Evolutionary conservation across 2,113 vertebrate genomes (phyloP), one percentile per base, ranked within the genome.

Genomic region (Aegithalos caudatus): DNA sequence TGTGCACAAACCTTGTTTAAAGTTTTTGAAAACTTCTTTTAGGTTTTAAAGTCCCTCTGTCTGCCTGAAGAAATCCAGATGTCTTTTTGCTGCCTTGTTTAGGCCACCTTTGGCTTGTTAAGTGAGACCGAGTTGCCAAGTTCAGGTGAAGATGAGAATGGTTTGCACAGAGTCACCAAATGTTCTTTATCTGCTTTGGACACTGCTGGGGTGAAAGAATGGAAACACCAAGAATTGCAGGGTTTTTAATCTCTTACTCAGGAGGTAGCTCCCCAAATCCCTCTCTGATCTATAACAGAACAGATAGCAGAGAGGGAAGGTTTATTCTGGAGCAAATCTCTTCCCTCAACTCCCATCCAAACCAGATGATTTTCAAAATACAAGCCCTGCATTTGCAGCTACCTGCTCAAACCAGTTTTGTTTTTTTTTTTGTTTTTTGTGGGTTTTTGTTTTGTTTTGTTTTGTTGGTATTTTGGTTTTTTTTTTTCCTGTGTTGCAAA

Each of bases 111-210:
- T 94, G 51, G 38, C 6, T 3, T 21, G 33, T 53, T 58, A 14
- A 22, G 14, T 37, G 22, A 25, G 48, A 10, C 1, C 22, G 24
- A 10, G 23, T 17, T 42, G 53, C 24, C 38, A 2, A 0, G 2
- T 18, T 40, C 14, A 77, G 4, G 19, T 69, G 45, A 31, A 56
- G 45, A 8, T 23, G 35, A 74, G n/a, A 50, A n/a, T 27, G 69
- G 35, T 9, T 31, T 61, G 64, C 12, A 12, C 14, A 47, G 27
- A 35, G 16, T 6, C 60, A 51, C 14, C 40, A 56, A 20, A 31
- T n/a, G 14, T 19, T 78, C 60, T 57, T 14, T 33, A 5, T 14
- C 37, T 57, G 33, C 22, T 2, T 5, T 73, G 44, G 10, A 3
- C 21, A 14, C 40, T 21, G 45, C 54, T 81, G 28, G 54, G 48